phyloP scores from a whole-genome alignment of 2,797 vertebrate species.

The Pangasius macronema region DNA sequence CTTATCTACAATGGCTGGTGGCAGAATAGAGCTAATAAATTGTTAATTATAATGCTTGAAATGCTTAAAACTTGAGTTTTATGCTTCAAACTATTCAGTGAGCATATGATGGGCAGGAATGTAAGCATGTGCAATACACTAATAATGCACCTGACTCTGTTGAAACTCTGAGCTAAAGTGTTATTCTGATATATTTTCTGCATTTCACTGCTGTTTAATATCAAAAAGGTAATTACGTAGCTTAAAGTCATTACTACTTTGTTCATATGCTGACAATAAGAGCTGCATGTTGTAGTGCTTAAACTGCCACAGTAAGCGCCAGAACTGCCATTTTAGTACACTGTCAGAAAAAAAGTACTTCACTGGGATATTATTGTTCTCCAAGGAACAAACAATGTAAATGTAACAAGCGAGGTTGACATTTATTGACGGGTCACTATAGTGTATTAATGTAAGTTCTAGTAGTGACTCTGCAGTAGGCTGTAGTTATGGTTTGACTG shows the following conservation, averaged over 20 bases:
- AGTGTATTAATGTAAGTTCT: slow-evolving; percentile 4
- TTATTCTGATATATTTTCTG: slow-evolving; percentile 3
- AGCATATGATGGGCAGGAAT: not conserved
- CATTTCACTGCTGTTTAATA: not conserved
- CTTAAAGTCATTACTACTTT: slow-evolving; percentile 11
- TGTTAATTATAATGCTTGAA: not conserved
- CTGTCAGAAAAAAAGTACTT: slow-evolving; percentile 2
- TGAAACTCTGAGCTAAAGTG: not conserved
- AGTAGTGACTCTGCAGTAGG: slow-evolving; percentile 3
- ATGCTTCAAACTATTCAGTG: not conserved
- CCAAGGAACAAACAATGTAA: slow-evolving; percentile 16
- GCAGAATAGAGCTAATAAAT: not conserved
- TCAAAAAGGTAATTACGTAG: slow-evolving; percentile 15
- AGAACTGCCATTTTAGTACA: not conserved
- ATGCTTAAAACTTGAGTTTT: not conserved
- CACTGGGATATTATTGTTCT: slow-evolving; percentile 17
- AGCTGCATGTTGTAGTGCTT: not conserved
- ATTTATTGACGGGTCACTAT: slow-evolving; percentile 25
- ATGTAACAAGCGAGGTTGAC: slow-evolving; percentile 15
- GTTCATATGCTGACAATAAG: not conserved
- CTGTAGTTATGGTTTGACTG: not conserved
- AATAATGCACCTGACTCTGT: not conserved
- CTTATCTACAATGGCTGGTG: not conserved
- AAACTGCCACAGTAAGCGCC: not conserved
- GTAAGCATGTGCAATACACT: not conserved